Conservation (phyloP, 2,113 vertebrate species). For the Herpailurus yagouaroundi region DNA sequence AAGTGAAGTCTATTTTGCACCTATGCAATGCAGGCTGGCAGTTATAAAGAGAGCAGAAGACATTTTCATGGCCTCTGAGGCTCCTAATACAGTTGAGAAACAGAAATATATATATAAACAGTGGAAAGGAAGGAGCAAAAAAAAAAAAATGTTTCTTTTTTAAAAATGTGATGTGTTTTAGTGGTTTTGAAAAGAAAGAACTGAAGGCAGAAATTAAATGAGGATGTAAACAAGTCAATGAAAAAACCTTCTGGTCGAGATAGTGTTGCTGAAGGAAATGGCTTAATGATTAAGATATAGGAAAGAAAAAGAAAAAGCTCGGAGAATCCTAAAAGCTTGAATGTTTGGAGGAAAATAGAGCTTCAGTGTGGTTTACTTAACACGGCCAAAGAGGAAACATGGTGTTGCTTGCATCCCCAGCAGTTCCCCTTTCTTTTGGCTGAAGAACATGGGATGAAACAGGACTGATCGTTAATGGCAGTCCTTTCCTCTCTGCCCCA, state of each 20-base stretch:
- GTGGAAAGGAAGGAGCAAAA: neutral
- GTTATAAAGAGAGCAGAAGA: neutral
- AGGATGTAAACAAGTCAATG: neutral
- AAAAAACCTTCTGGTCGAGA: neutral
- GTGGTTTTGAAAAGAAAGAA: slow-evolving; percentile 35
- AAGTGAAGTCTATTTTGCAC: neutral
- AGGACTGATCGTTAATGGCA: neutral
- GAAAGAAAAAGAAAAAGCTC: neutral
- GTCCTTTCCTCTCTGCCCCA: neutral
- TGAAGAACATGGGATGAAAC: neutral
- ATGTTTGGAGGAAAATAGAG: neutral
- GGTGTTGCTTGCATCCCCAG: neutral
- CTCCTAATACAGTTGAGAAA: neutral
- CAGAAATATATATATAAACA: neutral
- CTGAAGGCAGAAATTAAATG: neutral
- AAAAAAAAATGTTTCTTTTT: neutral
- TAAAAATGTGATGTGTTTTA: neutral
- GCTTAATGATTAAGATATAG: slow-evolving; percentile 15
- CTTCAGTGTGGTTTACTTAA: neutral
- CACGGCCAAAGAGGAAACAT: neutral
- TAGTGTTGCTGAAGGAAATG: slow-evolving; percentile 29
- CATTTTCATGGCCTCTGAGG: neutral
- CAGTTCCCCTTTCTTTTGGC: neutral
- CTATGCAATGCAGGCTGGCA: neutral
- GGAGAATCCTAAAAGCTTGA: neutral